phyloP scores from a whole-genome alignment of 2,113 vertebrate genomes.

The Muscicapa adusta region DNA sequence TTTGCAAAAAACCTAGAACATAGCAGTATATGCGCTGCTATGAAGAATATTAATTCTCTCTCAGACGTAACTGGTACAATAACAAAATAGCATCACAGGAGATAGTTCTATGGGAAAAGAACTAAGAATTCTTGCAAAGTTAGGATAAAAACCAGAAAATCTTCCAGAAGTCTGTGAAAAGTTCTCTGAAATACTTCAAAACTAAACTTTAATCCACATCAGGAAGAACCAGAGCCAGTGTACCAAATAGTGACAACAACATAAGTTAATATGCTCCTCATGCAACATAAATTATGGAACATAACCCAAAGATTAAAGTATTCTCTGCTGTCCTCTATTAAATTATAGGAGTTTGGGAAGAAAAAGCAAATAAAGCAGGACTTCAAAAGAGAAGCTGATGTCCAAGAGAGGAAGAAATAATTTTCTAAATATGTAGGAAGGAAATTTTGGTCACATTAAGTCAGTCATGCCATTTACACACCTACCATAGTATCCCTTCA shows the following conservation, averaged over 20 bases:
- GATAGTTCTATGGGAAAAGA: not conserved
- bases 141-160: not conserved
- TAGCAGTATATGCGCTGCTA: not conserved
- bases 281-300: not conserved
- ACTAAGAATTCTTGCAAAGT: not conserved
- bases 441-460: not conserved
- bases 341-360: not conserved
- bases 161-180: not conserved
- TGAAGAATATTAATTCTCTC: not conserved
- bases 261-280: not conserved
- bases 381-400: not conserved
- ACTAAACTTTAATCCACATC: not conserved
- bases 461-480: not conserved
- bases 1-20: not conserved
- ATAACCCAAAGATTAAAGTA: constrained; percentile 30
- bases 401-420: not conserved
- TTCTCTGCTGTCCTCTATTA: not conserved
- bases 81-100: not conserved
- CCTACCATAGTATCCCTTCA: not conserved
- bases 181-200: not conserved
- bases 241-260: not conserved
- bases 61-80: not conserved
- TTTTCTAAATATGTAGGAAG: not conserved
- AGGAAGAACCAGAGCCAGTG: not conserved
- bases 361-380: not conserved